Evolutionary conservation across 2,888 invertebrate genomes (phyloP).

Genomic region (Polyommatus icarus): DNA sequence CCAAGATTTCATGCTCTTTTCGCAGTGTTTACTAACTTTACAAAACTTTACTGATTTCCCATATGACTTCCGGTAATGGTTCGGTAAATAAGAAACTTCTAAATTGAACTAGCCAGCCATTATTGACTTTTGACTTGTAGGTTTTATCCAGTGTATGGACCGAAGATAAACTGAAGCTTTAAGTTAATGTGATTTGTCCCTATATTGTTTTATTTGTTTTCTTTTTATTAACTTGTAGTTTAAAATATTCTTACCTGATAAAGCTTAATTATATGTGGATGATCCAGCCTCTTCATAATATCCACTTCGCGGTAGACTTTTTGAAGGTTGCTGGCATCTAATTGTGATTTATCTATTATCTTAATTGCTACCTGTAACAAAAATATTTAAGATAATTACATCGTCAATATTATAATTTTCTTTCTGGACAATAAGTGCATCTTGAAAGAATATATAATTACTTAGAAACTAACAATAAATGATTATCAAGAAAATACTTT

Average conservation of each 20-base stretch:
- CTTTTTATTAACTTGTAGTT: neutral
- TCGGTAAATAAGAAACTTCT: neutral
- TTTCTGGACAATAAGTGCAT: neutral
- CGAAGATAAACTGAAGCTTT: too few relatives aligned
- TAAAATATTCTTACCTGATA: conserved; percentile 86
- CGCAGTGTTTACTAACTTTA: conserved; percentile 1
- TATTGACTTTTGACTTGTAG: neutral
- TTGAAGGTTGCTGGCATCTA: conserved; percentile 94
- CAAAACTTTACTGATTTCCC: neutral
- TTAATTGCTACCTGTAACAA: conserved; percentile 95
- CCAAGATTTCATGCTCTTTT: neutral
- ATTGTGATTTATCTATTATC: conserved; percentile 95
- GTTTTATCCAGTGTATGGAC: neutral
- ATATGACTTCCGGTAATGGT: neutral
- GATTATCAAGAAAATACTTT: neutral
- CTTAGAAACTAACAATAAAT: neutral
- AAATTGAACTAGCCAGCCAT: neutral
- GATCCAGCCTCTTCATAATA: conserved; percentile 97
- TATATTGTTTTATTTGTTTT: neutral
- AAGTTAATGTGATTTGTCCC: too few relatives aligned
- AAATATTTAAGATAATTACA: conserved; percentile 30
- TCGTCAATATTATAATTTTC: neutral
- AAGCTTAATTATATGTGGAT: conserved; percentile 98
- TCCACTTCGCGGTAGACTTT: conserved; percentile 98
- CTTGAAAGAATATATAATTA: neutral